Conservation (phyloP, 2,113 vertebrate species). For the Rutilus rutilus region DNA sequence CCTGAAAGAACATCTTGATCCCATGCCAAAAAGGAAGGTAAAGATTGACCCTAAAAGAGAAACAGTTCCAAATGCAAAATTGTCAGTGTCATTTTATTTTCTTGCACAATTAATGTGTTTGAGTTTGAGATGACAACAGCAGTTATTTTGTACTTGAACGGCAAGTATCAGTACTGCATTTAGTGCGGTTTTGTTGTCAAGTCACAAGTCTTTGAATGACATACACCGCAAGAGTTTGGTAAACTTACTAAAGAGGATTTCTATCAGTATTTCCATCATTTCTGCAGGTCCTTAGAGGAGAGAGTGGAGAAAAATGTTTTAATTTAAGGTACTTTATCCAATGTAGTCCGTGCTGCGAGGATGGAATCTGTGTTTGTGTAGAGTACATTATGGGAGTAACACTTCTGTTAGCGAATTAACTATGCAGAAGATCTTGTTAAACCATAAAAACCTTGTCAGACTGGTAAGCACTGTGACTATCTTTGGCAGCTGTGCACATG, state of each 20-base stretch:
- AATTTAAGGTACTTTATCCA: not conserved
- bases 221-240: not conserved
- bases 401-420: not conserved
- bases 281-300: not conserved
- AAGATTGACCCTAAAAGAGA: not conserved
- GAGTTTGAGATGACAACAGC: not conserved
- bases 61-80: not conserved
- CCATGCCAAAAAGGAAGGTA: not conserved
- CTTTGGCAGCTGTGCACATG: not conserved
- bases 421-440: not conserved
- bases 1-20: not conserved
- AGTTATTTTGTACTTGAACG: not conserved
- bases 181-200: no score
- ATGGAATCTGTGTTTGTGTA: not conserved
- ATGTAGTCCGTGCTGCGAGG: not conserved
- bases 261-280: not conserved
- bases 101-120: not conserved
- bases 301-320: not conserved
- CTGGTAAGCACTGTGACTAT: not conserved
- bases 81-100: not conserved
- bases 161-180: not conserved
- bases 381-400: not conserved
- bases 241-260: not conserved
- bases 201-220: not conserved
- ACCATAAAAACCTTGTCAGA: not conserved